Base-by-base conservation (phyloP, 2,113 vertebrate genomes). In the Tauraco erythrolophus region DNA sequence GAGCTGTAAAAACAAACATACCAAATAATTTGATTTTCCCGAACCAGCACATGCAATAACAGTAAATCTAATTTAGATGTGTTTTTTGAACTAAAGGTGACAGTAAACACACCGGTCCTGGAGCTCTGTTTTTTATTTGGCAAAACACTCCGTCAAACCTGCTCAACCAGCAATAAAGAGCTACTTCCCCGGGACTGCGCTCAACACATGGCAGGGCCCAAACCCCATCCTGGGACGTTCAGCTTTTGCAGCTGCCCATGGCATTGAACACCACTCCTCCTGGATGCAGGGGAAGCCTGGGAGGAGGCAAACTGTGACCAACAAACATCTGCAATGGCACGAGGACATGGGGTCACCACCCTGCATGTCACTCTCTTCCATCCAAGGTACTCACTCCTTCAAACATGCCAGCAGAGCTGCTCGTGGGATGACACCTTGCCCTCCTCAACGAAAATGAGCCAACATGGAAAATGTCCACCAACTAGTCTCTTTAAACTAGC, bases 21-120 rank as follows among this genome's bases (percentile, higher is more conserved):
- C 21, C 70, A 69, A 89, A 89, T 92, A 88, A 97, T 89, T 83
- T 85, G 74, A 89, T 92, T 88, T 91, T 84, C 77, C 77, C 79
- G 45, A 92, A 91, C 50, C 35, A 65, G 56, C 58, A 91, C 37
- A 24, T 10, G 33, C 53, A 88, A 33, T 80, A 88, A 64, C 57
- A 58, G 54, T 24, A 89, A 84, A 89, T 91, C 56, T 45, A 83
- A 72, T 91, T 87, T 77, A 92, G 66, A 95, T 35, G 74, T 57
- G 74, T 41, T 76, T 28, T 54, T 95, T 84, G 57, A 18, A 27
- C 33, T 82, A 43, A 57, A 71, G 43, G 65, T 57, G 71, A 46
- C 39, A 58, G 53, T 28, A 84, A 85, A 79, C 48, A 78, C 43
- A 58, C 13, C 0, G 4, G 24, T 86, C 39, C 65, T 33, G 28